Percentiles rank a stretch among this genome's conserved stretches.
These are phyloP conservation scores for Colossoma macropomum DNA, from an alignment of 2,113 vertebrate species.

Conservation along the genomic window DNA sequence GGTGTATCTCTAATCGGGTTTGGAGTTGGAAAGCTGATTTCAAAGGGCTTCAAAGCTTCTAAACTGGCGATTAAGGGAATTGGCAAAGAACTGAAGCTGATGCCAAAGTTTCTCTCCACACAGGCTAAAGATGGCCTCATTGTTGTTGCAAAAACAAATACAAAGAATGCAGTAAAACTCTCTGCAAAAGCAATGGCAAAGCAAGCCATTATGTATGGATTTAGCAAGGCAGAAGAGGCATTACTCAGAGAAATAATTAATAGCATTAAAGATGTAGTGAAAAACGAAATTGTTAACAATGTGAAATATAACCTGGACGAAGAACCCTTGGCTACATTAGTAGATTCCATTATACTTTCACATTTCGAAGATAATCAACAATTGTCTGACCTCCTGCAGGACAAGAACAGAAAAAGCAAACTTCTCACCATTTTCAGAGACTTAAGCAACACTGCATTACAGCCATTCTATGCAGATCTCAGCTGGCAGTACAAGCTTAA, in stretches of 20 bases:
- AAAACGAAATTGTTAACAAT: not conserved
- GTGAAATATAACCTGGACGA: constrained; percentile 11
- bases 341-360: constrained; percentile 32
- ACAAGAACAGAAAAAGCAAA: not conserved
- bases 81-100: constrained; percentile 33
- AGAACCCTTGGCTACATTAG: not conserved
- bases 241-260: constrained; percentile 14
- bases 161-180: not conserved
- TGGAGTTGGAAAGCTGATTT: constrained; percentile 38
- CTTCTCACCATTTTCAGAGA: constrained; percentile 10
- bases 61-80: not conserved
- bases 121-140: constrained; percentile 17
- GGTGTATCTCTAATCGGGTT: constrained; percentile 29
- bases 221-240: constrained; percentile 31
- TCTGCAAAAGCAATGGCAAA: not conserved
- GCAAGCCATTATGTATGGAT: constrained; percentile 1
- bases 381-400: not conserved
- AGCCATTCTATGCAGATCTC: not conserved
- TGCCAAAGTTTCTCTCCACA: constrained; percentile 37
- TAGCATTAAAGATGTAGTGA: constrained; percentile 16
- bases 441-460: not conserved
- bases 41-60: constrained; percentile 14
- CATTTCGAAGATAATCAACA: constrained; percentile 11
- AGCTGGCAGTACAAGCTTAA: constrained; percentile 17
- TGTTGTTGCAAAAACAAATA: too few species aligned